Evolutionary conservation across 2,797 vertebrate genomes (phyloP), one percentile per base, ranked within the genome.

Genomic region (Poeciliopsis turneri): DNA sequence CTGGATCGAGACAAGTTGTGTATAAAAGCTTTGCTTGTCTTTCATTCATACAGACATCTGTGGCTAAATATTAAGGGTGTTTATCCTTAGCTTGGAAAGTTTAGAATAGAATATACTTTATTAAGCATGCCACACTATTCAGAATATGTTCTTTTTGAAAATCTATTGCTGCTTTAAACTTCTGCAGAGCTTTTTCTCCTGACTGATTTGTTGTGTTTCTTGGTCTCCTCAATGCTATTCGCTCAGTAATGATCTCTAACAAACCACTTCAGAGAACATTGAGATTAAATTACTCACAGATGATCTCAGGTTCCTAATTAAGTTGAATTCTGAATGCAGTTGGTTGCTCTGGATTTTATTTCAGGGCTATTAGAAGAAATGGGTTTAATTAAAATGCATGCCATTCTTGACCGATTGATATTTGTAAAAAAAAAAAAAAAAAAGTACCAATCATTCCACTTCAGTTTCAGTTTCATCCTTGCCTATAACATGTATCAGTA

Each of bases 21-120:
- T 36, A 76, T 39, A 80, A 66, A 75, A 74, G 15, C 23, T 33
- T 41, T 33, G 53, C 43, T 76, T 53, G 66, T 70, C 25, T 79
- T 78, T 16, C 77, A 77, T 77, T 49, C 36, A 41, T 49, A 11
- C 41, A 33, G 59, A 76, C 39, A 33, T 72, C n/a, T n/a, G 16
- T 30, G 55, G 33, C n/a, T 43, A 25, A 53, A 51, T 68, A 45
- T 45, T 45, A 45, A 15, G 1, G n/a, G 0, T 15, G 8, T 0
- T 30, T 18, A 2, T 75, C 23, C 46, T 12, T 39, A 28, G 25
- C 49, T 68, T 49, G 49, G 66, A 28, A 18, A 41, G 45, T 3
- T 51, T 4, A 53, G 20, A 53, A 25, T 25, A 53, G 51, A 25
- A 53, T 25, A 53, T 25, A 10, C 49, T 25, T 53, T 4, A 53